These are phyloP conservation scores for Ellobium chinense DNA, from an alignment of 2,888 invertebrate genomes.

Conservation along the genomic window DNA sequence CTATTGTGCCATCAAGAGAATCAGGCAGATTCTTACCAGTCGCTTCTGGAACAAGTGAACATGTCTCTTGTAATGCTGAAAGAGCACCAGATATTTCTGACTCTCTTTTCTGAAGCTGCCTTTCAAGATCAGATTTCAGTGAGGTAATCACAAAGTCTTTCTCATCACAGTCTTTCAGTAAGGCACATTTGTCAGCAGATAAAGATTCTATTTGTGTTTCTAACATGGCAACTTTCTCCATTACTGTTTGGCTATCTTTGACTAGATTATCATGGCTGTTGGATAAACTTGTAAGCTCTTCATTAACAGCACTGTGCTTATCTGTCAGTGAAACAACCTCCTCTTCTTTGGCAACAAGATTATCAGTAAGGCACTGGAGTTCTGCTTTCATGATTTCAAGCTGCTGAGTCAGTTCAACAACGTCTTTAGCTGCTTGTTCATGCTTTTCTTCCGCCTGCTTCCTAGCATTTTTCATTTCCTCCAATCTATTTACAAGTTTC, in stretches of 20 bases:
- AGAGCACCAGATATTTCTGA: slow-evolving; percentile 14
- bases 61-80: slow-evolving; percentile 11
- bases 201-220: slow-evolving; percentile 25
- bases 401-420: slow-evolving; percentile 9
- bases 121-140: background rate
- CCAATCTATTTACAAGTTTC: background rate
- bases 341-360: background rate
- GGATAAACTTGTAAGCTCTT: background rate
- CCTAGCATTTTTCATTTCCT: background rate
- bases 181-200: slow-evolving; percentile 36
- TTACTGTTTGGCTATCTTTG: background rate
- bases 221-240: slow-evolving; percentile 28
- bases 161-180: slow-evolving; percentile 23
- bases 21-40: slow-evolving; percentile 3
- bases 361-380: slow-evolving; percentile 8
- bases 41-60: background rate
- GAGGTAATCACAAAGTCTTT: background rate
- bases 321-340: background rate
- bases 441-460: background rate
- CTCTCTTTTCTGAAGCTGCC: slow-evolving; percentile 11
- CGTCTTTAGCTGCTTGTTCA: background rate
- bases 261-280: slow-evolving; percentile 13
- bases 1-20: background rate
- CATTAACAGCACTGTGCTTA: background rate
- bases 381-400: background rate